Conservation (phyloP, 2,888 invertebrate species). For the Neoascia interrupta region DNA sequence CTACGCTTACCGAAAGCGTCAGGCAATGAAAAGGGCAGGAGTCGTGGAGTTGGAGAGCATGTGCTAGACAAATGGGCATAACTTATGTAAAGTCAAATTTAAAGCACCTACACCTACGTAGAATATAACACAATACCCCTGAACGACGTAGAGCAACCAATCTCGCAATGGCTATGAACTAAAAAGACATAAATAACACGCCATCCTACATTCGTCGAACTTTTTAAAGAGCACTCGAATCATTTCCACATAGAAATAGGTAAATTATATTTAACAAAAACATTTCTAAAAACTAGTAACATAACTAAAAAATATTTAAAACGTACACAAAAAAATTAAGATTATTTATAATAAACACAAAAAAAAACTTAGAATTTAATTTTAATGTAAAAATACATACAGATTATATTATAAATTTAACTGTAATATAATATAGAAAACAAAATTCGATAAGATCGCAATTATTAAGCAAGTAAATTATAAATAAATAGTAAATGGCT, state of each 20-base stretch:
- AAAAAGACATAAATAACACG: constrained; percentile 66
- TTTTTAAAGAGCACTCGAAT: constrained; percentile 69
- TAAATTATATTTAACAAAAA: constrained; percentile 55
- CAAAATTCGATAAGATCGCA: constrained; percentile 68
- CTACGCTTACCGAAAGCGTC: constrained; percentile 92
- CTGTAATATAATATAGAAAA: constrained; percentile 59
- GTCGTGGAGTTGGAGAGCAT: constrained; percentile 90
- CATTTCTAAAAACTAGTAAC: constrained; percentile 44
- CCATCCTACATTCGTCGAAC: constrained; percentile 54
- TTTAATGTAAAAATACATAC: constrained; percentile 58
- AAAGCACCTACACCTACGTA: constrained; percentile 32
- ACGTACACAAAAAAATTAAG: constrained; percentile 60
- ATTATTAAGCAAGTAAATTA: constrained; percentile 63
- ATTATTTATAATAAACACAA: constrained; percentile 48
- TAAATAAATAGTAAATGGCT: constrained; percentile 63
- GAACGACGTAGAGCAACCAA: constrained; percentile 56
- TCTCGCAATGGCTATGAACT: constrained; percentile 44
- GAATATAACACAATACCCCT: constrained; percentile 24
- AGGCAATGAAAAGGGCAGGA: constrained; percentile 89
- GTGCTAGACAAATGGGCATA: constrained; percentile 80
- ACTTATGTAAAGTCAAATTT: background rate
- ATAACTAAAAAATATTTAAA: constrained; percentile 42
- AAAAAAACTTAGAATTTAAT: constrained; percentile 50
- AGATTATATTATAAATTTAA: constrained; percentile 59
- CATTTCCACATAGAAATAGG: constrained; percentile 60